Evolutionary conservation across 2,888 invertebrate species (phyloP), one percentile per base, ranked within the genome.

Genomic region (Rutpela maculata): DNA sequence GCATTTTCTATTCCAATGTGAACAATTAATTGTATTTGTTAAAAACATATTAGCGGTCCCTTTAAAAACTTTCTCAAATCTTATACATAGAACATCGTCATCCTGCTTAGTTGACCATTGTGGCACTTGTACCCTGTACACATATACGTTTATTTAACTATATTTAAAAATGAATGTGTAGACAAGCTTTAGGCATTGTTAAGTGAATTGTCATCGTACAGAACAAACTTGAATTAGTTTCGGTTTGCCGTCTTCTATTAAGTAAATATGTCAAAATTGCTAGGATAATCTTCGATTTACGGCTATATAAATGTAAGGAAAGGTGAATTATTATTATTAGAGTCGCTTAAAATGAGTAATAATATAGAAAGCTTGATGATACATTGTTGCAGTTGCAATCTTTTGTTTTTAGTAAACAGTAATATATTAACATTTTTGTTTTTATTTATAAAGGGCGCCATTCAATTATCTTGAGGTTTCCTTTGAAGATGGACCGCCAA

Each of bases 131-230:
- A 26, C 22, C 1, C 22, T n/a, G 4, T 26, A 50, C 50, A 50
- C 15, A 50, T 50, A n/a, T 43, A 43, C 43, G 12, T 50, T 50
- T 50, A n/a, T 50, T 50, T 50, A 50, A 50, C 50, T 50, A 50
- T 50, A 50, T 50, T 50, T 50, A 50, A 50, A 50, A 50, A 50
- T n/a, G n/a, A 50, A 50, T 50, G n/a, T 50, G 15, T 50, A 50
- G 15, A 50, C 50, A n/a, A n/a, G n/a, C 50, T 50, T 50, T 50
- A 50, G 43, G 43, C 12, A 43, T 43, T 43, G 50, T 50, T 50
- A 50, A 50, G 50, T 50, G n/a, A 50, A 50, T n/a, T 43, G n/a
- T 50, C 4, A 50, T n/a, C n/a, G 50, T 50, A n/a, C 50, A 50
- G 15, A 50, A 50, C n/a, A 50, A 50, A 50, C 50, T 50, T 50